A percentile compares a stretch with the other conserved stretches of the same genome.
Evolutionary conservation across 2,113 vertebrate species (phyloP).

Genomic region (Hiodon alosoides): DNA sequence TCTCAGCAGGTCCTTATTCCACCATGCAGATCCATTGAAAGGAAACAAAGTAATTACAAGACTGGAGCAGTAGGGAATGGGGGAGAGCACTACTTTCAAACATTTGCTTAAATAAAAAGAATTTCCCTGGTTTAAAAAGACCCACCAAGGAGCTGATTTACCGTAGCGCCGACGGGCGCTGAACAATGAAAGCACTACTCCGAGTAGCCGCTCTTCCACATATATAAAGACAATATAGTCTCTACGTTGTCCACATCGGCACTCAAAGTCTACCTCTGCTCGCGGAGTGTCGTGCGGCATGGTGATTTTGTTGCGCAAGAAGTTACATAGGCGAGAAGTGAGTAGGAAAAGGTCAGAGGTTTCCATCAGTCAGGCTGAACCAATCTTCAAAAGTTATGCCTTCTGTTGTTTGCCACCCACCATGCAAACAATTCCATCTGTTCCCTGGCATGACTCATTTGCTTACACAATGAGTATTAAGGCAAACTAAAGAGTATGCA

Average conservation of each 20-base stretch:
- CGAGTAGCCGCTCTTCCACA: too few species aligned
- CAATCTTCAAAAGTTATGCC: not conserved
- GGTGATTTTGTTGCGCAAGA: not conserved
- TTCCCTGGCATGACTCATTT: not conserved
- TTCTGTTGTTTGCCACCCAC: constrained; percentile 8
- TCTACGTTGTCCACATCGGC: too few species aligned
- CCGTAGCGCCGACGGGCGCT: too few species aligned
- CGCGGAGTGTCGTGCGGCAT: not conserved
- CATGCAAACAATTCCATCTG: constrained; percentile 11
- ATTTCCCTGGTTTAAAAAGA: too few species aligned
- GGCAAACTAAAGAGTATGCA: not conserved
- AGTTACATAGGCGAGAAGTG: not conserved
- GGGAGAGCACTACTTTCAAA: not conserved
- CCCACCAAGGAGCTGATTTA: too few species aligned
- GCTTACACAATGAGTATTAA: constrained; percentile 6
- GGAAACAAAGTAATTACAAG: not conserved
- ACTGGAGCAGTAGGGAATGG: not conserved
- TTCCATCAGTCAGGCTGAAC: not conserved
- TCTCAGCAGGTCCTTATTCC: not conserved
- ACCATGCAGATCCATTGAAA: not conserved
- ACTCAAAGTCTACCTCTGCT: too few species aligned
- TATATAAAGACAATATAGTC: too few species aligned
- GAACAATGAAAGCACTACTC: too few species aligned
- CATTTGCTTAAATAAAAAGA: not conserved
- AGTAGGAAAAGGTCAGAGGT: not conserved